Evolutionary conservation across 92 coral and sea anemone genomes (phyloP), one percentile per base, ranked within the genome.

Genomic region (Desmophyllum pertusum): DNA sequence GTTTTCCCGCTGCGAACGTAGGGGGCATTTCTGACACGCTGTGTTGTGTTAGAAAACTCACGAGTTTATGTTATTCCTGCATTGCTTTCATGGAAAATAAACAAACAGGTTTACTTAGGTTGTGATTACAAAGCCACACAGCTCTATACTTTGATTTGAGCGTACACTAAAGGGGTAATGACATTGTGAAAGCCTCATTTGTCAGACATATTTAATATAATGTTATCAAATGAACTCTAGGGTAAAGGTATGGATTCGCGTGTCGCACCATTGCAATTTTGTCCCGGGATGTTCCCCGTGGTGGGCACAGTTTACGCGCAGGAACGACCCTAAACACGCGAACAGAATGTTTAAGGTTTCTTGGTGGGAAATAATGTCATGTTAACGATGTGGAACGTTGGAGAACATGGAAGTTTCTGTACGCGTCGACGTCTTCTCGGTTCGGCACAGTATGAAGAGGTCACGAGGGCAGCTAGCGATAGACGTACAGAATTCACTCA

Each of bases 21-120:
- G 75, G 85, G 38, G 84, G 85, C 19, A 70, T 30, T 50, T 36
- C n/a, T 82, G 79, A 82, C 61, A 30, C 33, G 59, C 17, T 53
- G n/a, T 80, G 79, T 73, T 82, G 27, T 82, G 70, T 70, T 39
- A 40, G 62, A 70, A 82, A 71, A 82, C 79, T 70, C 71, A 21
- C 19, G 13, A 72, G 86, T 71, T 82, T 82, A 71, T 70, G 86
- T 82, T 82, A 72, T 70, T 62, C 79, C 86, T 71, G 71, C 71
- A 61, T 37, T 67, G 84, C 84, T 82, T 71, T 52, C 61, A 70
- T 19, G 79, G 23, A 72, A 57, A 73, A 71, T 82, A 82, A 82
- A 71, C 71, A n/a, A 55, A 62, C 57, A 10, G 33, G 50, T 70
- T 73, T 55, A 5, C 31, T 30, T 53, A 15, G 42, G 17, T 39